Evolutionary conservation across 2,797 vertebrate species (phyloP).

Genomic region (Brotogeris chrysoptera): DNA sequence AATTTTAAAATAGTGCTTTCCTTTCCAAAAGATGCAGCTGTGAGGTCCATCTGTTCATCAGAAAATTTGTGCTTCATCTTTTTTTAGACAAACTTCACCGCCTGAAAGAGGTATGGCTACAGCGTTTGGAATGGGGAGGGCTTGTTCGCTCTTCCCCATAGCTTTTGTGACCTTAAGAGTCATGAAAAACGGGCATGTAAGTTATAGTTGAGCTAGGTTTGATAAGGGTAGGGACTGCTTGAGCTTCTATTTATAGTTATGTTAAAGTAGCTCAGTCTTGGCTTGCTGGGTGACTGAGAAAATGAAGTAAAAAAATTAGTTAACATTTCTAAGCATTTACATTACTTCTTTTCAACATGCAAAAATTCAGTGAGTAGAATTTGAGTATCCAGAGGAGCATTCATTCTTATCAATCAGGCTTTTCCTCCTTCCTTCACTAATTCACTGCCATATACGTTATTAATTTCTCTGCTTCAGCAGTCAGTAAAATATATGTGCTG

Average conservation of each 20-base stretch:
- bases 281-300: background rate
- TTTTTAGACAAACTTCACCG: slow-evolving; percentile 23
- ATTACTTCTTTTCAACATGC: background rate
- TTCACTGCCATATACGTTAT: background rate
- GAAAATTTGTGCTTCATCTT: slow-evolving; percentile 28
- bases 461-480: background rate
- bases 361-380: background rate
- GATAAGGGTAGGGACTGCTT: background rate
- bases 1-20: slow-evolving; percentile 22
- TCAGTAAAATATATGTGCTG: background rate
- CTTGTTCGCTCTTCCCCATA: background rate
- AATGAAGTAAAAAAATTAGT: background rate
- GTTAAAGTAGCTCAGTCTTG: background rate
- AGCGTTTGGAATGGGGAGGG: background rate
- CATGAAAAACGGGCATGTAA: background rate
- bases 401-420: background rate
- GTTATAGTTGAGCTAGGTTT: background rate
- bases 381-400: background rate
- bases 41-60: slow-evolving; percentile 56
- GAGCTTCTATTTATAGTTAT: background rate
- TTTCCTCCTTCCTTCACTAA: background rate
- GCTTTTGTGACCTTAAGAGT: background rate
- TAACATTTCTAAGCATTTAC: background rate
- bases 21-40: slow-evolving; percentile 43
- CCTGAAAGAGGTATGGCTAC: background rate